Base-by-base conservation (phyloP, 92 coral and sea anemone species). In the Muricea muricata region DNA sequence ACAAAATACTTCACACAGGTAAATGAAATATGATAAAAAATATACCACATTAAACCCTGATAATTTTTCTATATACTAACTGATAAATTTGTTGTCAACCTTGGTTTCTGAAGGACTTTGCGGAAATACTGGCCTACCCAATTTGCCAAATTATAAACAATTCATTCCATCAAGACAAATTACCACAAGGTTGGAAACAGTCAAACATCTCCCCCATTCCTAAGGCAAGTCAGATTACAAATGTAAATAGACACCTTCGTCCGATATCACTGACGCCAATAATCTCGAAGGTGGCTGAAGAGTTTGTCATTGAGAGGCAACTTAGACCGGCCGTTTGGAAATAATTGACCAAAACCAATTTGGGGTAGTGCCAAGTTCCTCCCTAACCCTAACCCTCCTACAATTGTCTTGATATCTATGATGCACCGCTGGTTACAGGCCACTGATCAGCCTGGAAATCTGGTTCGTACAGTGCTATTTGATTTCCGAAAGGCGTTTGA, bases 201-300 rank as follows among this genome's bases (percentile, higher is more conserved):
- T 81, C 86, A 14, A 75, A 82, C 79, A 80, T 82, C 14, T 35
- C 63, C 32, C 86, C 82, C 13, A 46, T 70, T 33, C 82, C 81
- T 25, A 82, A 82, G 37, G 34, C 26, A 18, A 67, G 65, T 13
- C 78, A 13, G 7, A 67, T 82, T 25, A 25, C 25, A 42, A 67
- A 82, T n/a, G 13, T 82, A 4, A 70, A 68, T 21, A 82, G 70
- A 42, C 83, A 82, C 40, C 82, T 67, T 7, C 71, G 67, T 17
- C 79, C 66, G 2, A 82, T 82, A 10, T 82, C 86, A 39, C 63
- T 82, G 17, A 82, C 86, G 8, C 56, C 86, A n/a, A 18, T 25
- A 29, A 30, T 82, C 42, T 37, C 86, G 0, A 71, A 82, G 37
- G 77, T 80, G 6, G 85, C 76, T 28, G 75, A 80, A 25, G 61